A percentile compares a stretch with the other conserved stretches of the same genome.
Conservation (phyloP, 2,888 invertebrate species). For the Dermolepida albohirtum region DNA sequence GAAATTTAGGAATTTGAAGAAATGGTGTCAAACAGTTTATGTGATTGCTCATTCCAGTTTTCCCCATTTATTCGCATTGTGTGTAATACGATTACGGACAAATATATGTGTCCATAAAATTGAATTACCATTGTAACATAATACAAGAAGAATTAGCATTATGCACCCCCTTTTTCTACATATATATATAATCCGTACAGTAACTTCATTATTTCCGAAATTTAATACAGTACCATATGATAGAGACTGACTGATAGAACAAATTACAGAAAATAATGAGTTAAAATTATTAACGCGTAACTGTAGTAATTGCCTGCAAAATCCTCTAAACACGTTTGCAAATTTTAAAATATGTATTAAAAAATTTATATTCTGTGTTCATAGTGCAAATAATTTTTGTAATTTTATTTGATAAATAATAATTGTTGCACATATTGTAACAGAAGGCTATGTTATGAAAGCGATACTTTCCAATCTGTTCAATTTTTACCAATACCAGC, state of each 20-base stretch:
- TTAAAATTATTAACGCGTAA: too few relatives aligned
- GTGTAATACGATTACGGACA: conserved; percentile 47
- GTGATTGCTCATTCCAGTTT: conserved; percentile 29
- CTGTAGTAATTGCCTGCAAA: too few relatives aligned
- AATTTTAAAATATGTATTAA: too few relatives aligned
- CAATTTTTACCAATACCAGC: conserved; percentile 57
- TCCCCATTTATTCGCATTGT: conserved; percentile 36
- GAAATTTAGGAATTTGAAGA: too few relatives aligned
- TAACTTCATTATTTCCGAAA: conserved; percentile 45
- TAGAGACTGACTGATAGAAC: neutral
- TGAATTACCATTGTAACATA: conserved; percentile 53
- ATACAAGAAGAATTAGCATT: conserved; percentile 51
- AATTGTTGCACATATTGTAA: conserved; percentile 47
- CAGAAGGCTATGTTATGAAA: conserved; percentile 49
- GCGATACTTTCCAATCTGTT: conserved; percentile 60
- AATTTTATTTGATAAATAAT: neutral
- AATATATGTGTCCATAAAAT: conserved; percentile 51
- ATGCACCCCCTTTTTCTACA: conserved; percentile 37
- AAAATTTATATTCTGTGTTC: too few relatives aligned
- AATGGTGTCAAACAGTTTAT: conserved; percentile 2
- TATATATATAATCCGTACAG: conserved; percentile 34
- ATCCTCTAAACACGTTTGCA: too few relatives aligned
- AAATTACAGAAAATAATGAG: too few relatives aligned
- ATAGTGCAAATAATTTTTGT: too few relatives aligned
- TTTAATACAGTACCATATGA: conserved; percentile 43